Evolutionary conservation across 2,888 invertebrate species (phyloP).

Genomic region (Himalopsyche japonica): DNA sequence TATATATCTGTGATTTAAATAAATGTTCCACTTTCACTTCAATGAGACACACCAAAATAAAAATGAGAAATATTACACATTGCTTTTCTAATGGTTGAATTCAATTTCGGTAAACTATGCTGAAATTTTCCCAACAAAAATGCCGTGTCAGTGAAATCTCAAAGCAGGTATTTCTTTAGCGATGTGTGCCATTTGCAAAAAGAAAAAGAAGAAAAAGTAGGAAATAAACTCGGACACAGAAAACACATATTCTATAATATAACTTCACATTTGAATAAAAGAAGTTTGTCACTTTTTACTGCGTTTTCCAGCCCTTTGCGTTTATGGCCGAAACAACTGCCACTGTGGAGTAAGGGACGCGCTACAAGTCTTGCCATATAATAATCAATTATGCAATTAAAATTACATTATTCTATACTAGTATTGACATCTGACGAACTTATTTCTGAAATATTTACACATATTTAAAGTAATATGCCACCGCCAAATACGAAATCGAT

Average conservation of each 20-base stretch:
- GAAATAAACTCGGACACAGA: not conserved
- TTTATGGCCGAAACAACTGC: conserved; percentile 36
- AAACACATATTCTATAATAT: conserved; percentile 5
- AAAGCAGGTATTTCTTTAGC: not conserved
- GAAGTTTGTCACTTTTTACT: conserved; percentile 39
- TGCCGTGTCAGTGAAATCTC: not conserved
- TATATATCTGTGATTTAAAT: too few species aligned
- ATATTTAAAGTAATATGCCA: too few species aligned
- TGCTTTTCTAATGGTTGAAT: too few species aligned
- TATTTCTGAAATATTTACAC: too few species aligned
- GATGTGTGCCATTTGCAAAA: not conserved
- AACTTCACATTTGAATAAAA: conserved; percentile 36
- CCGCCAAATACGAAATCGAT: too few species aligned
- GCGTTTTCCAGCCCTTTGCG: conserved; percentile 26
- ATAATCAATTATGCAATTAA: not conserved
- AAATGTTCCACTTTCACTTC: too few species aligned
- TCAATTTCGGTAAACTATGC: too few species aligned
- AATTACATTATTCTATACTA: too few species aligned
- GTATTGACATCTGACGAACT: too few species aligned
- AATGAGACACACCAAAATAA: too few species aligned
- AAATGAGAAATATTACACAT: too few species aligned
- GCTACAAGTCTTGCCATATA: not conserved
- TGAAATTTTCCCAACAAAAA: not conserved
- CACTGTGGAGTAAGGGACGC: conserved; percentile 4
- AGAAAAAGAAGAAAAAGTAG: not conserved